Evolutionary conservation across 2,888 invertebrate species (phyloP).

Genomic region (Shargacucullia verbasci): DNA sequence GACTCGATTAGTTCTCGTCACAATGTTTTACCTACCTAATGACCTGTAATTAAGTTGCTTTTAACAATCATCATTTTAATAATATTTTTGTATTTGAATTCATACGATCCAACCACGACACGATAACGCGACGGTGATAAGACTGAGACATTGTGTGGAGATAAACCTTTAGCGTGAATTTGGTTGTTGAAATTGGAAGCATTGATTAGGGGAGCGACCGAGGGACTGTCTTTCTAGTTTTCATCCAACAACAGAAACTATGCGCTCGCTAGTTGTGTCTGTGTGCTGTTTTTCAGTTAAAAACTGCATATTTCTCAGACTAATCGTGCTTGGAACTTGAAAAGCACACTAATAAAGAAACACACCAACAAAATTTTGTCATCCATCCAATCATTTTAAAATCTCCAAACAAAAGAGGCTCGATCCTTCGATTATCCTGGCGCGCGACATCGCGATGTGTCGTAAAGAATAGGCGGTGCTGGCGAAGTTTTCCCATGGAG

Average conservation of each 20-base stretch:
- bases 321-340: no score
- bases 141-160: no score
- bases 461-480: conserved; percentile 85
- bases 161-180: no score
- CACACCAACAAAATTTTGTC: background rate
- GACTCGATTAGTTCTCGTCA: conserved; percentile 69
- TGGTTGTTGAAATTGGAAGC: background rate
- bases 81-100: no score
- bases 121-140: no score
- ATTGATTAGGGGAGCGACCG: background rate
- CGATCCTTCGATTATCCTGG: conserved; percentile 62
- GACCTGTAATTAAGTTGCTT: conserved; percentile 23
- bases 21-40: conserved; percentile 55
- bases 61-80: conserved; percentile 3
- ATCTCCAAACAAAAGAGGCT: conserved; percentile 53
- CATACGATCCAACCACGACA: no score
- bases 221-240: no score
- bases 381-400: conserved; percentile 10
- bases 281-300: no score
- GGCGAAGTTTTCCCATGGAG: conserved; percentile 85
- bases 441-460: conserved; percentile 75
- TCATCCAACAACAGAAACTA: no score
- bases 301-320: no score
- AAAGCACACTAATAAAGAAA: no score
- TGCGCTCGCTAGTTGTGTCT: no score